Evolutionary conservation across 2,888 invertebrate genomes (phyloP).

Genomic region (Melieria omissa): DNA sequence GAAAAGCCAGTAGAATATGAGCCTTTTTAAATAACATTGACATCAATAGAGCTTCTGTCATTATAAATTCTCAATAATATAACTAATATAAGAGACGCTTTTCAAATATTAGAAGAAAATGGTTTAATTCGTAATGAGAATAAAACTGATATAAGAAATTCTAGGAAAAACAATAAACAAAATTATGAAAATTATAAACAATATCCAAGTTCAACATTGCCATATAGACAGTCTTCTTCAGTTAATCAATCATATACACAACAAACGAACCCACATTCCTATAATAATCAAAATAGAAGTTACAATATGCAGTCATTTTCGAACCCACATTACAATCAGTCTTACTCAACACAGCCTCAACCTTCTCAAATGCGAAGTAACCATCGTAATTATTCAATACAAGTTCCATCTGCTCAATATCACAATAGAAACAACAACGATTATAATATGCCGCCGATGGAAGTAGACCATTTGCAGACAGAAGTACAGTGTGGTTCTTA

Average conservation of each 20-base stretch:
- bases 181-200: slow-evolving; percentile 28
- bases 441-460: slow-evolving; percentile 27
- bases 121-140: slow-evolving; percentile 37
- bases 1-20: slow-evolving; percentile 43
- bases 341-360: too few relatives aligned
- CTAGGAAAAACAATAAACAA: slow-evolving; percentile 20
- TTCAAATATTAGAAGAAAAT: slow-evolving; percentile 23
- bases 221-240: slow-evolving; percentile 7
- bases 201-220: slow-evolving; percentile 29
- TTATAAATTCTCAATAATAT: slow-evolving; percentile 36
- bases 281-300: slow-evolving; percentile 12
- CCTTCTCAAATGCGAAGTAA: too few relatives aligned
- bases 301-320: slow-evolving; percentile 30
- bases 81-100: slow-evolving; percentile 30
- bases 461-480: slow-evolving; percentile 39
- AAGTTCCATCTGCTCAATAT: not conserved
- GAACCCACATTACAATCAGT: not conserved
- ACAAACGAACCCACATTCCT: slow-evolving; percentile 24
- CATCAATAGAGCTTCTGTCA: slow-evolving; percentile 33
- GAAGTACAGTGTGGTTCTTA: slow-evolving; percentile 26
- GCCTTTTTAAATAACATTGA: slow-evolving; percentile 44
- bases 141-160: slow-evolving; percentile 32
- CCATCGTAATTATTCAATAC: not conserved
- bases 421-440: not conserved
- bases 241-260: not conserved